Conservation (phyloP, 2,113 vertebrate species). For the Mixornis gularis region DNA sequence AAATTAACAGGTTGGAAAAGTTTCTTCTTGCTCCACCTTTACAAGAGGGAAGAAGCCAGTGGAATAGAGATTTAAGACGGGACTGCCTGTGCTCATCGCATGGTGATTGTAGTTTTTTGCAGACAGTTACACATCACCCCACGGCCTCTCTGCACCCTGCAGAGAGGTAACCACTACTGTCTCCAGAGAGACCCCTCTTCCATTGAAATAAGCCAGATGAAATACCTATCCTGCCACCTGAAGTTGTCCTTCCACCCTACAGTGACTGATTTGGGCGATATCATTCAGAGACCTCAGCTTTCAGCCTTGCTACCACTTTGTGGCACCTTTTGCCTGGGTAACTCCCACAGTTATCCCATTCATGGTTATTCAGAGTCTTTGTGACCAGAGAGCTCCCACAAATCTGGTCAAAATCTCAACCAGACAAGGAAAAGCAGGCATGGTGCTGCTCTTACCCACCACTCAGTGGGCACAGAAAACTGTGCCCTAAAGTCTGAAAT, state of each 20-base stretch:
- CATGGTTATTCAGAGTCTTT: background rate
- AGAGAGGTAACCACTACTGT: background rate
- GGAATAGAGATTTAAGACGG: background rate
- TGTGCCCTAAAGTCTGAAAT: background rate
- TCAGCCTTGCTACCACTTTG: rapidly evolving
- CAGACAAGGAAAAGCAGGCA: background rate
- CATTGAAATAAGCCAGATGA: background rate
- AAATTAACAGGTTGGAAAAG: constrained; percentile 24
- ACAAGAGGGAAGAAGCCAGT: background rate
- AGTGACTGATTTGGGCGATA: background rate
- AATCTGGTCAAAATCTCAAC: background rate
- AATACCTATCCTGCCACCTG: background rate
- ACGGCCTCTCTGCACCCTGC: background rate
- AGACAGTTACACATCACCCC: background rate
- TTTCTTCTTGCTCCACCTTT: background rate
- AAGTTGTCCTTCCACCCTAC: background rate
- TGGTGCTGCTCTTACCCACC: background rate
- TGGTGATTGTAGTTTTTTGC: background rate
- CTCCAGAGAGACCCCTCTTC: background rate
- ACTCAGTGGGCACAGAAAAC: background rate
- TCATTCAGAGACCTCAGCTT: background rate
- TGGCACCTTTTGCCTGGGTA: background rate
- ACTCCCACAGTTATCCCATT: background rate
- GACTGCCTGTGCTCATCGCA: background rate
- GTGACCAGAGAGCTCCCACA: background rate